These are phyloP conservation scores for Porites evermanni DNA, from an alignment of 92 coral and sea anemone species.

Conservation along the genomic window DNA sequence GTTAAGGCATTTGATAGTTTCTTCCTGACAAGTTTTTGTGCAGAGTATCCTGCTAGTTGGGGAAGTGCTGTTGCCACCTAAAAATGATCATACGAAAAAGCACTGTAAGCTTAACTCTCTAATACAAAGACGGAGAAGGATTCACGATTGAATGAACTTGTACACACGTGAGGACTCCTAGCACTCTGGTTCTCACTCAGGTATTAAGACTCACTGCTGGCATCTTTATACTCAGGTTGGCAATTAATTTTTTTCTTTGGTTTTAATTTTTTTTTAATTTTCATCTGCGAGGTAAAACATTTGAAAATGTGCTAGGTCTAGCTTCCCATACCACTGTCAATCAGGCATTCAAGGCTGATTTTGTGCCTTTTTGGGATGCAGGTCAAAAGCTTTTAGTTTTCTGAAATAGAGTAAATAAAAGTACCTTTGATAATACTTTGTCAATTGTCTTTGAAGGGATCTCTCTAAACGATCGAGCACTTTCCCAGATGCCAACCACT, in stretches of 20 bases:
- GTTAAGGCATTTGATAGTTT: neutral
- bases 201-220: too few species aligned
- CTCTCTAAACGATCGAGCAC: slow-evolving; percentile 2
- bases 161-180: too few species aligned
- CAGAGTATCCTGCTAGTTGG: slow-evolving; percentile 22
- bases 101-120: slow-evolving; percentile 30
- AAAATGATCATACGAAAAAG: slow-evolving; percentile 26
- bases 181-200: too few species aligned
- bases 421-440: slow-evolving; percentile 1
- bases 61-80: slow-evolving; percentile 55
- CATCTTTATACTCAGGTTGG: too few species aligned
- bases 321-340: neutral
- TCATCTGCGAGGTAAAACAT: neutral
- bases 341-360: neutral
- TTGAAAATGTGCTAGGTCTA: neutral
- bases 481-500: slow-evolving; percentile 13
- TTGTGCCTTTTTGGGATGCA: neutral
- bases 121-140: slow-evolving; percentile 14
- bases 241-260: too few species aligned
- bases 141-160: too few species aligned
- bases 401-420: neutral
- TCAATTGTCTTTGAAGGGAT: slow-evolving; percentile 17
- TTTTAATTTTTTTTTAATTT: too few species aligned
- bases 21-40: slow-evolving; percentile 16
- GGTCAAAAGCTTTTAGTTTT: neutral